Conservation (phyloP, 2,113 vertebrate species). For the Azemiops feae region DNA sequence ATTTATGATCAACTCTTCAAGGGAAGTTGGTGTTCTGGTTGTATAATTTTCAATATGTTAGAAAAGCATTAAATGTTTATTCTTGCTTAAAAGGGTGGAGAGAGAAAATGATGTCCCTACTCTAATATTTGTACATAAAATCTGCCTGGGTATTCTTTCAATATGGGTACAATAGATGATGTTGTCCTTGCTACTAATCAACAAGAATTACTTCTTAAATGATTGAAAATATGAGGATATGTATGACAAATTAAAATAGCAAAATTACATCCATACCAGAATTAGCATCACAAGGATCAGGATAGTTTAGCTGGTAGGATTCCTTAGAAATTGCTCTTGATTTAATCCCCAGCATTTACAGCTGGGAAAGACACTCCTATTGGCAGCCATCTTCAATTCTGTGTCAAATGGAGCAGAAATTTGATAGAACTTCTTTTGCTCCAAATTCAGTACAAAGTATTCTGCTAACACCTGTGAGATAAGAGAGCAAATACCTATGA, state of each 20-base stretch:
- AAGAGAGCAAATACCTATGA: neutral
- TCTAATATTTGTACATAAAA: neutral
- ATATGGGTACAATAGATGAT: neutral
- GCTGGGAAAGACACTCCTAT: neutral
- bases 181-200: slow-evolving; percentile 33
- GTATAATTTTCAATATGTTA: slow-evolving; percentile 45
- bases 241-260: neutral
- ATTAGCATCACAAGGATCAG: neutral
- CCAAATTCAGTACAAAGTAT: neutral
- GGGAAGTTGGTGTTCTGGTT: slow-evolving; percentile 34
- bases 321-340: neutral
- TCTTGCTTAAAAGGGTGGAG: slow-evolving; percentile 21
- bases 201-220: slow-evolving; percentile 27
- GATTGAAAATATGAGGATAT: neutral
- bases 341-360: neutral
- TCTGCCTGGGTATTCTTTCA: neutral
- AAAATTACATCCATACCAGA: neutral
- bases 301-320: neutral
- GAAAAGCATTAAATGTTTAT: slow-evolving; percentile 45
- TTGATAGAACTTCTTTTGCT: neutral
- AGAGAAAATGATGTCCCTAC: neutral
- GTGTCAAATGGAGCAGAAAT: neutral
- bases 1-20: slow-evolving; percentile 37
- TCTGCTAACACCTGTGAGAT: neutral
- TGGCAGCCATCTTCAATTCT: neutral